Base-by-base conservation (phyloP, 2,888 invertebrate genomes). In the Stenchaetothrips biformis region DNA sequence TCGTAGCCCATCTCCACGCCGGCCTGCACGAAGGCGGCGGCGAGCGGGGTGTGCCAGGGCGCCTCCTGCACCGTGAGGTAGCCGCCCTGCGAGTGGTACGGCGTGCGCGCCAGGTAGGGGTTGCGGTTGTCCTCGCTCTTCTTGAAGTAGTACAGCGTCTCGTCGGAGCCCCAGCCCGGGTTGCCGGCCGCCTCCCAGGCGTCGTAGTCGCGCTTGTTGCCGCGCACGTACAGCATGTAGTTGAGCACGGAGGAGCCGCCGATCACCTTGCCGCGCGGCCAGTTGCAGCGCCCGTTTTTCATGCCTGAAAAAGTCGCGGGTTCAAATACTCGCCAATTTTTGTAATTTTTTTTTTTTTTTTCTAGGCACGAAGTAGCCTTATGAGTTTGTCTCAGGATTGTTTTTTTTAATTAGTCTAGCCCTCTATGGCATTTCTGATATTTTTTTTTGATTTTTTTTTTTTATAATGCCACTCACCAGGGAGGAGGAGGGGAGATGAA, bases 91-190 rank as follows among this genome's bases (percentile, higher is more conserved):
- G 92, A 90, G 84, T 95, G 95, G 84, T 94, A 95, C 0, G 92
- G 92, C 0, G 95, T 95, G 81, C 92, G 89, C 0, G 93, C 89
- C 82, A 96, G 86, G 84, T 94, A 96, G 0, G 95, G 95, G 86
- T 95, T 97, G 84, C 92, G 91, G 84, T 95, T 96, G 87, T 96
- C 96, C 88, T 96, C 96, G 0, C 95, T 95, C 86, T 96, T 96
- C 85, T 95, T 95, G 86, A 96, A 96, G 85, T 95, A 96, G 84
- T 93, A 91, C 11, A 96, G 87, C 0, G 92, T 93, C 82, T 95
- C 93, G 80, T 92, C 90, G 83, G 92, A 93, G 7, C 94, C 92
- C 98, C 98, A 98, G 0, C 97, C 97, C 1, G 92, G 91, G 85
- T 96, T 96, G 0, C 97, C 98, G 81, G 92, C 86, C 0, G 91